Conservation (phyloP, 2,888 invertebrate genomes). For the Selenia dentaria region DNA sequence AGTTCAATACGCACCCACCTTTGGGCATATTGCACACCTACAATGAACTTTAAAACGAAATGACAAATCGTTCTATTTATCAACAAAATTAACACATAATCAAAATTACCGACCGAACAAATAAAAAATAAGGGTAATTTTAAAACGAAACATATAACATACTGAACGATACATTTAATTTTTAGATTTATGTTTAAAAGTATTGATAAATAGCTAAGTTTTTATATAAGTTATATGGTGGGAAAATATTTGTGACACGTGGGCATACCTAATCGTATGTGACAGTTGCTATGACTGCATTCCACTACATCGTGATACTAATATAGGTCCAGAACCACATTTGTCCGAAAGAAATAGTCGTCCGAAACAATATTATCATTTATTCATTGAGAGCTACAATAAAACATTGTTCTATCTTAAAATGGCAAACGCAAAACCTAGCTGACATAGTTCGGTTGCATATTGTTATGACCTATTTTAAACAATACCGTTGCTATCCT, state of each 20-base stretch:
- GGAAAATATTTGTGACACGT: conserved; percentile 18
- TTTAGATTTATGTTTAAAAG: conserved; percentile 21
- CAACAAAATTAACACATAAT: conserved; percentile 26
- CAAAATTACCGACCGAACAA: conserved; percentile 27
- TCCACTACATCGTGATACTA: conserved; percentile 71
- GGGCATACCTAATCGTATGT: conserved; percentile 50
- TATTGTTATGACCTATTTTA: conserved; percentile 65
- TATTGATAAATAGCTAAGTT: conserved; percentile 21
- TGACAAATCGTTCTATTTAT: conserved; percentile 43
- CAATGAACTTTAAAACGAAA: conserved; percentile 53
- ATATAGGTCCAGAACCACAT: conserved; percentile 69
- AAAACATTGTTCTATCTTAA: conserved; percentile 46
- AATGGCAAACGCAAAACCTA: conserved; percentile 56
- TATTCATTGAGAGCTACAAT: background rate
- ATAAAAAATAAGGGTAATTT: conserved; percentile 31
- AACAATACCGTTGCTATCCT: conserved; percentile 50
- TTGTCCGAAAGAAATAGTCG: conserved; percentile 69
- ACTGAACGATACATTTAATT: conserved; percentile 40
- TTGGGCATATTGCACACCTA: conserved; percentile 69
- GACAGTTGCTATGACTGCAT: conserved; percentile 67
- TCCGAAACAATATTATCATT: conserved; percentile 32
- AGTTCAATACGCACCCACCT: conserved; percentile 84
- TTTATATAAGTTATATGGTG: conserved; percentile 7
- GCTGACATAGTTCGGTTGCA: conserved; percentile 66
- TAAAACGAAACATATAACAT: conserved; percentile 43